Percentiles rank a stretch among this genome's conserved stretches.
These are phyloP conservation scores for Eufriesea mexicana DNA, from an alignment of 1,140 invertebrate genomes.

Conservation along the genomic window DNA sequence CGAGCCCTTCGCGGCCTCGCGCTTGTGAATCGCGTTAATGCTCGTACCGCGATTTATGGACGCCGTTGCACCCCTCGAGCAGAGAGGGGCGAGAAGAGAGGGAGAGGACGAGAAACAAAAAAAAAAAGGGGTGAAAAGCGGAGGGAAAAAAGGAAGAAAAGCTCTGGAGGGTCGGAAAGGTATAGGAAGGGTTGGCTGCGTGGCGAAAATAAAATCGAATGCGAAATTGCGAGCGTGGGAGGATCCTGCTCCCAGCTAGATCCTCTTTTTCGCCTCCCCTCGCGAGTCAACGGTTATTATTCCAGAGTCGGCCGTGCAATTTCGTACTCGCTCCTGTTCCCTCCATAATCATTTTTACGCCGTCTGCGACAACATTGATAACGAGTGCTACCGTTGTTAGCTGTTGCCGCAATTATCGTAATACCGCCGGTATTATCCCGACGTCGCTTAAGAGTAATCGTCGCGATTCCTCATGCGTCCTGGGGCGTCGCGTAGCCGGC, in stretches of 20 bases:
- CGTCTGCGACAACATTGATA: neutral
- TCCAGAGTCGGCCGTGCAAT: neutral
- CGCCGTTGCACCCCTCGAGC: neutral
- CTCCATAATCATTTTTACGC: neutral
- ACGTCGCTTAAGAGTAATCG: neutral
- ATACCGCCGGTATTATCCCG: neutral
- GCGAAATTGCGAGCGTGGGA: neutral
- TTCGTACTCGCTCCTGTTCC: neutral
- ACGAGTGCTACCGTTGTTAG: neutral
- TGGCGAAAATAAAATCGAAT: slow-evolving; percentile 14
- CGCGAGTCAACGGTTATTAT: neutral
- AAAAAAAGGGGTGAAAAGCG: too few relatives aligned
- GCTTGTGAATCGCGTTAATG: slow-evolving; percentile 36
- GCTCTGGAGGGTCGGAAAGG: neutral
- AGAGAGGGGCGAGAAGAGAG: neutral
- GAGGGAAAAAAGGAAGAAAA: neutral
- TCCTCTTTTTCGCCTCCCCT: neutral
- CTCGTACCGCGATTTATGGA: slow-evolving; percentile 23
- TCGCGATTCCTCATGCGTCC: neutral
- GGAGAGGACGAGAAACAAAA: neutral
- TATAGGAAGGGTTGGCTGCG: neutral
- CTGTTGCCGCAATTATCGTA: neutral
- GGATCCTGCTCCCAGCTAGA: too few relatives aligned
- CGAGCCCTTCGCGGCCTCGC: neutral
- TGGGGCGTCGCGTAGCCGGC: too few relatives aligned